phyloP scores from a whole-genome alignment of 2,888 invertebrate species.

The Anorthoa munda region DNA sequence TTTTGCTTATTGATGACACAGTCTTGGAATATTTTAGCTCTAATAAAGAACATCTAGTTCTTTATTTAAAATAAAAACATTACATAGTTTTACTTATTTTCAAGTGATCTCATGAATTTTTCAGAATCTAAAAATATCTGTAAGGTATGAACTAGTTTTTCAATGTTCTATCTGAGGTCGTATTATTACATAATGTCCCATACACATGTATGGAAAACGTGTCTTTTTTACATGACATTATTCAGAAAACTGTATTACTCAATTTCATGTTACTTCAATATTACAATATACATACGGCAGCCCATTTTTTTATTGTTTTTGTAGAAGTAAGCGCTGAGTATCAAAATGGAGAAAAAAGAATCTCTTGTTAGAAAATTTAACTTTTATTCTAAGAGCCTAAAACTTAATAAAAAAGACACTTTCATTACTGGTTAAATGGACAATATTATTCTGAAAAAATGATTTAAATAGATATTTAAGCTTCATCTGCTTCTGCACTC shows the following conservation, averaged over 20 bases:
- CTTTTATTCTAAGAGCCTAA: too few species aligned
- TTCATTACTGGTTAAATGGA: too few species aligned
- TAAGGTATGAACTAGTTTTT: conserved; percentile 25
- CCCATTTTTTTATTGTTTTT: conserved; percentile 12
- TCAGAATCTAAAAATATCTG: conserved; percentile 20
- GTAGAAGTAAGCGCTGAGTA: not conserved
- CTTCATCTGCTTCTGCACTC: too few species aligned
- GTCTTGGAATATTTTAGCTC: too few species aligned
- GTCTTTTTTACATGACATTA: conserved; percentile 4
- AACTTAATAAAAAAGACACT: too few species aligned
- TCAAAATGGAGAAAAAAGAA: not conserved
- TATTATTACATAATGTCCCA: conserved; percentile 31
- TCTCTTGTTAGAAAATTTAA: too few species aligned
- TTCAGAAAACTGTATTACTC: conserved; percentile 33
- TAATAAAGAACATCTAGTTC: too few species aligned
- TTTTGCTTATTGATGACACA: too few species aligned
- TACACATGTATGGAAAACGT: conserved; percentile 21
- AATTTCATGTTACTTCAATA: conserved; percentile 20
- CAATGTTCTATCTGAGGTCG: conserved; percentile 39
- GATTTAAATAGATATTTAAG: too few species aligned
- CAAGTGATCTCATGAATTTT: conserved; percentile 37
- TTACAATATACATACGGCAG: conserved; percentile 23
- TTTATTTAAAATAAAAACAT: not conserved
- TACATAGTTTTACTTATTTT: conserved; percentile 14
- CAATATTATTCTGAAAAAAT: too few species aligned